Base-by-base conservation (phyloP, 2,113 vertebrate genomes). In the Lophius piscatorius region DNA sequence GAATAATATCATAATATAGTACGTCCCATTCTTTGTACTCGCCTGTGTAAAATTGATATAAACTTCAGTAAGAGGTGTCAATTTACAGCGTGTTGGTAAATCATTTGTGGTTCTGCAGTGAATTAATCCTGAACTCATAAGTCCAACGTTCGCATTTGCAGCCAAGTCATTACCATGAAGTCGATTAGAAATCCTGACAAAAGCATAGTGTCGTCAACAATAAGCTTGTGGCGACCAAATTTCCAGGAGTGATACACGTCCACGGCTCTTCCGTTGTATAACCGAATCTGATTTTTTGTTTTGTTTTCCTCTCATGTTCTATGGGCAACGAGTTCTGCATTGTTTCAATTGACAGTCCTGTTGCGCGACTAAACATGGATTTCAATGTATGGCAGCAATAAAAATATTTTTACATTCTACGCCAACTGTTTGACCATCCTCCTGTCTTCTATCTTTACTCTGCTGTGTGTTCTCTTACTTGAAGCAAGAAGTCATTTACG, bases 401-500 rank as follows among this genome's bases (percentile, higher is more conserved):
- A 23, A 6, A 42, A 23, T 35, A 14, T 50, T 41, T 78, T 61
- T 11, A 48, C 18, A 39, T 41, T 22, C 63, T n/a, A 1, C 35
- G 16, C 21, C 33, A 16, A 38, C 47, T 44, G 31, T 49, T 18
- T 33, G 44, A 26, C 68, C 23, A 18, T 47, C 46, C 45, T 46
- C 35, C 35, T 4, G 9, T 28, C 46, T 23, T 29, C 35, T 18
- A 9, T 55, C 28, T 34, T 6, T 52, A 22, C 17, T 42, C 48
- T 18, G 31, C 33, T 5, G 33, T 67, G 56, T 44, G 31, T 68
- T 68, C 56, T 44, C 21, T 40, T 21, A 28, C 46, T 51, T 18
- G 44, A 45, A 54, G 39, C 42, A 20, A 29, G 33, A 35, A 40
- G 34, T 36, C 26, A 24, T 44, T 36, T 7, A 22, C 51, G n/a